Base-by-base conservation (phyloP, 2,797 vertebrate genomes). In the Anas flavirostris region DNA sequence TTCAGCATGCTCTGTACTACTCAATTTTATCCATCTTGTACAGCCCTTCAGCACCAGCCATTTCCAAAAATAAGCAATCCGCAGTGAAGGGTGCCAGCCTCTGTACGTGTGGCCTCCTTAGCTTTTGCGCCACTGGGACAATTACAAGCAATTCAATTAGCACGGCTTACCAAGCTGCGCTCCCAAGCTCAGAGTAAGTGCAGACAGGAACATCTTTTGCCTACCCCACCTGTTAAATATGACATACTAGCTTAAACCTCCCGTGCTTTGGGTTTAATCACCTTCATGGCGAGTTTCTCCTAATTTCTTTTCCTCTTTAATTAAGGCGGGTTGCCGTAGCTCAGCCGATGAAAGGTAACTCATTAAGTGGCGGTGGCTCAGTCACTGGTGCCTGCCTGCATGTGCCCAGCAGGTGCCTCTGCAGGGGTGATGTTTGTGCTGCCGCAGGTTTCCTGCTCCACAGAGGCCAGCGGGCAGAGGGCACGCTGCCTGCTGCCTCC, bases 241-340 rank as follows among this genome's bases (percentile, higher is more conserved):
- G 69, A 41, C 60, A 41, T 78, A 62, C 43, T 33, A 77, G 14
- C 86, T 95, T 62, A 76, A 85, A 75, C 22, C 37, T 37, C 53
- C 72, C 4, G 29, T 72, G n/a, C 53, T 72, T 83, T n/a, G 53
- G 21, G 59, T 90, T 92, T 86, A 83, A 62, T 91, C 67, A 78
- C 58, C 67, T 74, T 74, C 62, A 2, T 21, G 19, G 35, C 26
- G 12, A 80, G 43, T 63, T 93, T 77, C 37, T 82, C 74, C 22
- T 75, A 4, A 75, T 88, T 56, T 85, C 64, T 64, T 92, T 92
- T 66, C 41, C 50, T 69, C 67, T 82, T 81, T 66, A 81, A 68
- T 93, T 83, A 78, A 62, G 50, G 73, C 41, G 50, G 58, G 29
- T 74, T 89, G 43, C 56, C 76, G 37, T 96, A 93, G 64, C 58